phyloP scores from a whole-genome alignment of 2,113 vertebrate species.

The Rafetus swinhoei region DNA sequence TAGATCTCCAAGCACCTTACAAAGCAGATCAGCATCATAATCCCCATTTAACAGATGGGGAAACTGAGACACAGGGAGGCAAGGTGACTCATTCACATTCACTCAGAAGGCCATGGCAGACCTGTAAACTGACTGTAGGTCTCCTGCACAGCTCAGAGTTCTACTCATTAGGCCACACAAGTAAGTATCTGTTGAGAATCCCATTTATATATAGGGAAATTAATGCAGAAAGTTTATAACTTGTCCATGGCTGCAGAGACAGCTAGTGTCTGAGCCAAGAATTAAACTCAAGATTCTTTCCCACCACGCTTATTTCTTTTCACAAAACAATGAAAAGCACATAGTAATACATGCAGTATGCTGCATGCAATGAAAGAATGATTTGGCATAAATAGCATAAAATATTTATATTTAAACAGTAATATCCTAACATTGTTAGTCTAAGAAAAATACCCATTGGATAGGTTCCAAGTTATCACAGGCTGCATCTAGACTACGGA shows the following conservation, averaged over 20 bases:
- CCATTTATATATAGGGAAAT: neutral
- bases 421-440: neutral
- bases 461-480: neutral
- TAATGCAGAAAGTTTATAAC: neutral
- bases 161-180: neutral
- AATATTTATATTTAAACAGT: neutral
- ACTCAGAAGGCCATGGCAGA: neutral
- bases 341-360: neutral
- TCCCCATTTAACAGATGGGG: neutral
- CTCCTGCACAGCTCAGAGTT: neutral
- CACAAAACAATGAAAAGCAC: neutral
- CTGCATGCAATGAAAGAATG: neutral
- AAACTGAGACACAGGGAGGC: neutral
- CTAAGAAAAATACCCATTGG: neutral
- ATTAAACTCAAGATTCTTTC: neutral
- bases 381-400: neutral
- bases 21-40: neutral
- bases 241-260: neutral
- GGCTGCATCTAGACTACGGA: too few species aligned
- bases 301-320: neutral
- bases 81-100: neutral
- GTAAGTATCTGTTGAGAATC: neutral
- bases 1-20: accelerated
- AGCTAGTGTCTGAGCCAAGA: neutral
- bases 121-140: neutral